Base-by-base conservation (phyloP, 2,888 invertebrate genomes). In the Hemistola chrysoprasaria region DNA sequence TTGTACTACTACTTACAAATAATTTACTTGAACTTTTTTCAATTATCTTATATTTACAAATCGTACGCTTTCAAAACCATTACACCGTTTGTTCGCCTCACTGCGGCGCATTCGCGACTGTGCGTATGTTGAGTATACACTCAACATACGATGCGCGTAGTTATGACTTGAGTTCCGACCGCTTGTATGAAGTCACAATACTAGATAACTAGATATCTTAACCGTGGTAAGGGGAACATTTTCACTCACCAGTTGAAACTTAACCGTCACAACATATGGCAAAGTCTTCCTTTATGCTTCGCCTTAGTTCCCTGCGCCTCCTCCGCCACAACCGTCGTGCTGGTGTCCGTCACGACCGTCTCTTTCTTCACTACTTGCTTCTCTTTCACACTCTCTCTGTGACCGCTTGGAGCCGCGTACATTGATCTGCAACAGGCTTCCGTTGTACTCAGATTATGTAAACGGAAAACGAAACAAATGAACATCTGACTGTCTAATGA, bases 261-360 rank as follows among this genome's bases (percentile, higher is more conserved):
- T 73, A 87, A 76, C 64, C 85, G 90, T 90, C 90, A 90, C 90
- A 90, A 89, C 77, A 90, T 76, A 32, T 87, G 87, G 65, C 89
- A 90, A 16, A 90, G 71, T 24, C 87, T 71, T 3, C 72, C 84
- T 56, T 74, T 80, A 57, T 81, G 85, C 50, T 81, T 89, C 57
- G 62, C 59, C 45, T 73, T 70, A 53, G 62, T 62, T 39, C 50
- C 64, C 25, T 35, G 54, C 8, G 58, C 62, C 6, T 39, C 42
- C 33, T 63, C 67, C 26, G 50, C 39, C 37, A 57, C 57, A 47
- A 58, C 49, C 25, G 57, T 58, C 49, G 67, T 57, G 50, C 53
- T 59, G 34, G 43, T 47, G 44, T 65, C 67, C 41, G 47, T 56
- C 47, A 57, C 62, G 29, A 54, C 51, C 33, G 67, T 64, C 60